Evolutionary conservation across 2,888 invertebrate genomes (phyloP), one percentile per base, ranked within the genome.

Genomic region (Drosophila gaucha): DNA sequence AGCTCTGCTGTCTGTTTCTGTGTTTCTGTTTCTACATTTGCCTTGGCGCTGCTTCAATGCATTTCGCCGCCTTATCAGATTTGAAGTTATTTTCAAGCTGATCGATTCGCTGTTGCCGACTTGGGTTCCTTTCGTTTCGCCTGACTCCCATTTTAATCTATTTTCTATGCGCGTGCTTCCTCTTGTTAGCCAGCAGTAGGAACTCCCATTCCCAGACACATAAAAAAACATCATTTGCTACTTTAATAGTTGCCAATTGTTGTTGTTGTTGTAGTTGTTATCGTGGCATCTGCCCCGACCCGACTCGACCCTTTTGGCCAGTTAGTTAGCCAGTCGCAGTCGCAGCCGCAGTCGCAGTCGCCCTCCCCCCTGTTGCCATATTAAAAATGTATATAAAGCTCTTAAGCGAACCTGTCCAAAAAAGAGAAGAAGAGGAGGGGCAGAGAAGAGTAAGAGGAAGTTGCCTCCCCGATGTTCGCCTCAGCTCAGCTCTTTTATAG

Each of bases 361-460:
- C 50, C 51, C 46, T 24, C 47, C 49, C 65, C 58, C 22, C 44
- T 39, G 39, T 62, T 71, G 63, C 70, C 68, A 80, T 73, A 85
- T 86, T 85, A 85, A 85, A 88, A 86, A 85, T 85, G 88, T 85
- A 86, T 88, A 73, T 85, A 83, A 88, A 88, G 84, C 86, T 88
- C 75, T 74, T 80, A 86, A 72, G 76, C 86, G 76, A 87, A 83
- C 82, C 82, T 78, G 62, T 60, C 72, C 60, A 64, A 72, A 71
- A 64, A 39, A 31, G 4, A 28, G 9, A 24, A 12, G 14, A 0
- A 28, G 9, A 9, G 30, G 39, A 18, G 12, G 12, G 16, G 2
- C 30, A 18, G n/a, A n/a, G 39, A 1, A 2, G 10, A 30, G 22
- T 12, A 8, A 22, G 31, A 33, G 41, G 35, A 18, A 24, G 52